Evolutionary conservation across 2,797 vertebrate species (phyloP).

Genomic region (Ambastaia sidthimunki): DNA sequence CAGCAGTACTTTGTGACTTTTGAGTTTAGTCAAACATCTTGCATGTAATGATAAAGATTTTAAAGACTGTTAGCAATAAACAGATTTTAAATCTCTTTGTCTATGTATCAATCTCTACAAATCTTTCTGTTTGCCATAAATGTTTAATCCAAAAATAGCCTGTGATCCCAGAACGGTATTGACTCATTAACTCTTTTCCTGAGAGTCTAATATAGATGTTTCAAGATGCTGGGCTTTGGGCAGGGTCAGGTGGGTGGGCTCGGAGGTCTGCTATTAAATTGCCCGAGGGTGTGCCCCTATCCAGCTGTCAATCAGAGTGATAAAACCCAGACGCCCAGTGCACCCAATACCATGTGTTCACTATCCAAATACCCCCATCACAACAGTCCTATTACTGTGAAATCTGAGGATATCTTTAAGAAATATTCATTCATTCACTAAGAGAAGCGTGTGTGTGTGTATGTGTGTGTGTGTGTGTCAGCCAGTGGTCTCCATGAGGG

Average conservation of each 20-base stretch:
- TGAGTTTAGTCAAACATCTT: background rate
- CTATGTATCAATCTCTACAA: constrained; percentile 24
- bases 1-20: too few species aligned
- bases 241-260: constrained; percentile 55
- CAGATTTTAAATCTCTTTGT: background rate
- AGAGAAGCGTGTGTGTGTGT: background rate
- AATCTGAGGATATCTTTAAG: constrained; percentile 23
- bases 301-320: constrained; percentile 75
- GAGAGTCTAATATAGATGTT: constrained; percentile 67
- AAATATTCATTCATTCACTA: background rate
- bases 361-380: constrained; percentile 46
- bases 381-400: constrained; percentile 52
- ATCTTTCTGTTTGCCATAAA: constrained; percentile 39
- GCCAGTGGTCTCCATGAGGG: too few species aligned
- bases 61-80: background rate
- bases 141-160: constrained; percentile 57
- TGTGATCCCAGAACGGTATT: constrained; percentile 62
- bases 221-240: constrained; percentile 61
- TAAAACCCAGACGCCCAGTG: constrained; percentile 76
- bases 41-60: background rate
- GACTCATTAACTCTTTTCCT: constrained; percentile 68
- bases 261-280: constrained; percentile 64
- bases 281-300: constrained; percentile 63
- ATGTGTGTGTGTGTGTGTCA: too few species aligned
- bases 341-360: constrained; percentile 54